Percentiles rank a stretch among this genome's conserved stretches.
These are phyloP conservation scores for Mirza zaza DNA, from an alignment of 2,113 vertebrate genomes.

Conservation along the genomic window DNA sequence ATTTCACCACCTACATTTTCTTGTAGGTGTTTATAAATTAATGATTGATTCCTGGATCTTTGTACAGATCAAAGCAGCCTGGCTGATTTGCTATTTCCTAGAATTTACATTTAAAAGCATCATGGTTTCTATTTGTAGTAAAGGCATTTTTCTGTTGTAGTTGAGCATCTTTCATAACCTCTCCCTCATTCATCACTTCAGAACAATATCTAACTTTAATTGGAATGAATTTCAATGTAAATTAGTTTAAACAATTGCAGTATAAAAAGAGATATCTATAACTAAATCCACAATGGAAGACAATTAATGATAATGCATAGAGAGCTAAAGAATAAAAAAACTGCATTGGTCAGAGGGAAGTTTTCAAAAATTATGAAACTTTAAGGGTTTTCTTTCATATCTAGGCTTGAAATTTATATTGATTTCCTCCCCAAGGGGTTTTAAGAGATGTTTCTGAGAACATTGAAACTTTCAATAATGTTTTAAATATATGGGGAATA, in stretches of 20 bases:
- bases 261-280: slow-evolving; percentile 8
- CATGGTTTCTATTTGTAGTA: not conserved
- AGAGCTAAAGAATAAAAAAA: not conserved
- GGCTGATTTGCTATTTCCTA: not conserved
- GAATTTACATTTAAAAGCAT: slow-evolving; percentile 27
- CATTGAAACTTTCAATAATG: slow-evolving; percentile 35
- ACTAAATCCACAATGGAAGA: not conserved
- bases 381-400: slow-evolving; percentile 42
- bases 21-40: slow-evolving; percentile 23
- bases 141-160: not conserved
- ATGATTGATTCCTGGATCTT: slow-evolving; percentile 17
- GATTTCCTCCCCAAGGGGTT: not conserved
- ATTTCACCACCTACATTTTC: not conserved
- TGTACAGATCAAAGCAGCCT: not conserved
- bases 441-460: slow-evolving; percentile 41
- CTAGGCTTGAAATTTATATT: slow-evolving; percentile 45
- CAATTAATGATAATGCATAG: not conserved
- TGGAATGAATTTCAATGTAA: slow-evolving; percentile 46
- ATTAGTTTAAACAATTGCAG: slow-evolving; percentile 16
- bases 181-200: slow-evolving; percentile 29
- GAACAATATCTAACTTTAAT: slow-evolving; percentile 38
- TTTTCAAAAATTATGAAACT: slow-evolving; percentile 26
- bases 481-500: slow-evolving; percentile 30
- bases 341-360: not conserved
- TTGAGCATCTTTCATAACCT: not conserved